Conservation (phyloP, 2,888 invertebrate genomes). For the Diplolepis rosae region DNA sequence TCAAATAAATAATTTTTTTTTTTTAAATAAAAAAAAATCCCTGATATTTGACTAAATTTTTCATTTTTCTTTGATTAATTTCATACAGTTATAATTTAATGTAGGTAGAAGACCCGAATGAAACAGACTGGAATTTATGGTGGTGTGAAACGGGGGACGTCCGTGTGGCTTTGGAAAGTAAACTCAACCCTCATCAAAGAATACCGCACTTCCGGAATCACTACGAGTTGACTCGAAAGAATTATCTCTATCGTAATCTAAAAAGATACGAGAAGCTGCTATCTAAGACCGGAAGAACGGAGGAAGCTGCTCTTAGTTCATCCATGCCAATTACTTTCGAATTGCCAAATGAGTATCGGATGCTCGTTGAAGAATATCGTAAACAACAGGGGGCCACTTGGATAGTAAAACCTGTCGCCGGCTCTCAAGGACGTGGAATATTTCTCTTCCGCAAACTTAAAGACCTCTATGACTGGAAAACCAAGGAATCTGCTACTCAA, state of each 20-base stretch:
- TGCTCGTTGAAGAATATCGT: slow-evolving; percentile 78
- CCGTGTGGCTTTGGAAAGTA: slow-evolving; percentile 62
- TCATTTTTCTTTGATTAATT: too few species aligned
- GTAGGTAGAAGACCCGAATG: slow-evolving; percentile 60
- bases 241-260: slow-evolving; percentile 77
- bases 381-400: slow-evolving; percentile 76
- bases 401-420: slow-evolving; percentile 80
- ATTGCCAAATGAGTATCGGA: slow-evolving; percentile 78
- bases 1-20: too few species aligned
- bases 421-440: slow-evolving; percentile 79
- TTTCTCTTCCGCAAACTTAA: slow-evolving; percentile 76
- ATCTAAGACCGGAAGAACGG: slow-evolving; percentile 57
- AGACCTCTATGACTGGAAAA: slow-evolving; percentile 66
- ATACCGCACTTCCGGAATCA: slow-evolving; percentile 79
- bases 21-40: too few species aligned
- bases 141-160: slow-evolving; percentile 79
- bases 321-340: slow-evolving; percentile 78
- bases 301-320: slow-evolving; percentile 75
- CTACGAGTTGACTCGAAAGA: slow-evolving; percentile 78
- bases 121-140: slow-evolving; percentile 76
- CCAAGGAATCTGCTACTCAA: slow-evolving; percentile 50
- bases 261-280: slow-evolving; percentile 71
- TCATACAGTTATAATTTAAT: slow-evolving; percentile 37
- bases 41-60: too few species aligned
- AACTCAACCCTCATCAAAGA: slow-evolving; percentile 67